These are phyloP conservation scores for Meloidogyne hapla DNA, from an alignment of 1,140 invertebrate genomes.

Conservation along the genomic window DNA sequence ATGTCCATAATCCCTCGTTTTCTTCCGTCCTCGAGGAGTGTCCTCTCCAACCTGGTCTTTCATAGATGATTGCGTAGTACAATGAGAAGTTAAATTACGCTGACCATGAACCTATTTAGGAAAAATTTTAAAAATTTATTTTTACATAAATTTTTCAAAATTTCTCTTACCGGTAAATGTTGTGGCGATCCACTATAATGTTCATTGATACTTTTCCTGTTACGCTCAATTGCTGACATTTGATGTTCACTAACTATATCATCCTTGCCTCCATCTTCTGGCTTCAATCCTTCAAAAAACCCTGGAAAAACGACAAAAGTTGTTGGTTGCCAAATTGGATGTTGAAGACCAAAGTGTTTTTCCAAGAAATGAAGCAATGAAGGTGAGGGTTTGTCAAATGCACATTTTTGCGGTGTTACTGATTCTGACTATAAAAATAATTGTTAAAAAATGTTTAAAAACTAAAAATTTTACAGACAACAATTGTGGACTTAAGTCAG, in stretches of 20 bases:
- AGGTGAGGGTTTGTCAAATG: constrained; percentile 43
- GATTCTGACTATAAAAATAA: constrained; percentile 32
- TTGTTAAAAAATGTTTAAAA: constrained; percentile 2
- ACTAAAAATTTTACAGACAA: too few relatives aligned
- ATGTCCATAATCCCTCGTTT: constrained; percentile 42
- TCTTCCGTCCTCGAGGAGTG: constrained; percentile 42
- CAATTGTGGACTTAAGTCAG: too few relatives aligned
- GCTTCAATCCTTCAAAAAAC: constrained; percentile 39
- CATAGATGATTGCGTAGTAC: not conserved
- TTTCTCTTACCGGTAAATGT: not conserved
- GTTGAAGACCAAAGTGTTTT: constrained; percentile 29
- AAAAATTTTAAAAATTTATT: not conserved
- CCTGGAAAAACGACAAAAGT: constrained; percentile 39
- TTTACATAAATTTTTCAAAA: constrained; percentile 12
- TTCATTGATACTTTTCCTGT: constrained; percentile 15
- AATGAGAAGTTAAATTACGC: constrained; percentile 40
- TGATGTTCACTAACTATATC: not conserved
- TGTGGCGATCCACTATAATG: constrained; percentile 17
- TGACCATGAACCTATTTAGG: constrained; percentile 15
- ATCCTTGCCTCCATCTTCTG: constrained; percentile 12
- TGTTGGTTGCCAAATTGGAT: constrained; percentile 43
- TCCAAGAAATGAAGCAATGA: constrained; percentile 31
- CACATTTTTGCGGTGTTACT: constrained; percentile 29
- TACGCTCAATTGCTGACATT: constrained; percentile 19
- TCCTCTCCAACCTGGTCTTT: constrained; percentile 20